Base-by-base conservation (phyloP, 2,113 vertebrate species). In the Notechis scutatus region DNA sequence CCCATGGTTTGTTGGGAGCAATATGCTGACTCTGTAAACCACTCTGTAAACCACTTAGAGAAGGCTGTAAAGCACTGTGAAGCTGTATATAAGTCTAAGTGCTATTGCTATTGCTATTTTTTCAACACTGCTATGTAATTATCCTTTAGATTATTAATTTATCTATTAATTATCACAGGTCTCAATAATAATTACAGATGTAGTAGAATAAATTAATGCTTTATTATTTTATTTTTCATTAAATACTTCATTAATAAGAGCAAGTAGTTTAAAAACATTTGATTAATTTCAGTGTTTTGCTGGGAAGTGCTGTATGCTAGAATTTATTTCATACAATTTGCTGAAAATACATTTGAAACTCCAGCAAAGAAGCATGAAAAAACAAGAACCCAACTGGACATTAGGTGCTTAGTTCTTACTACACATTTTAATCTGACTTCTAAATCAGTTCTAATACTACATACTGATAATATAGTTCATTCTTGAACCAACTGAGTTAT, bases 281-380 rank as follows among this genome's bases (percentile, higher is more conserved):
- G 42, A 54, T 15, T 29, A 45, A 10, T 2, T 54, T 14, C 69
- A 21, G 50, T 4, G 69, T 3, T 74, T 64, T 0, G 11, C 20
- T 61, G 10, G n/a, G 0, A 0, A 50, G 59, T 15, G n/a, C 56
- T 88, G 26, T 0, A 6, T 20, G 24, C 50, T 61, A 61, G 23
- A n/a, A 0, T 0, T 87, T 56, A 87, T 14, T 34, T 47, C 26
- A 92, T 93, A 94, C 92, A 23, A 0, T 9, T 92, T 87, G 87
- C 52, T 88, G 15, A 55, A 85, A 61, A 86, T 9, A n/a, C 21
- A 88, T 45, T 2, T 74, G 69, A 29, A 21, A 91, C 87, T 34
- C 52, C 0, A 0, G 15, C 50, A 23, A 1, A 18, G 90, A 92
- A 45, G 45, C 15, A 10, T 0, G 1, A 85, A 95, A 69, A 7